phyloP scores from a whole-genome alignment of 2,888 invertebrate species.

The Chymomyza procnemis region DNA sequence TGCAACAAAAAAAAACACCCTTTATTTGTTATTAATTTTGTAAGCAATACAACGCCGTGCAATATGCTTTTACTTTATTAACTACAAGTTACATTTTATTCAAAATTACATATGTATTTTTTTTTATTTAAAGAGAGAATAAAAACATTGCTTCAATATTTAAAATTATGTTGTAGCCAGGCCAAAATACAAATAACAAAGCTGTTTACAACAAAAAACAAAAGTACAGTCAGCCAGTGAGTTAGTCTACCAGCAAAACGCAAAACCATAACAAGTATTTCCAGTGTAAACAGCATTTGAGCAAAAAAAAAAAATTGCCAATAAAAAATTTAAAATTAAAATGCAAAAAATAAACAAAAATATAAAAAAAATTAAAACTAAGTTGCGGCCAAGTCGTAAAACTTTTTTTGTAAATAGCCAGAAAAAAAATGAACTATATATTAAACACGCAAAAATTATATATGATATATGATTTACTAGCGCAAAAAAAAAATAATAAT shows the following conservation, averaged over 20 bases:
- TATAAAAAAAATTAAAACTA: not conserved
- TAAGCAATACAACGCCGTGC: conserved; percentile 48
- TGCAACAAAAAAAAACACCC: too few species aligned
- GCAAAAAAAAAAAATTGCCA: not conserved
- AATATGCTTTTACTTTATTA: conserved; percentile 41
- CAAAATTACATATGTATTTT: conserved; percentile 25
- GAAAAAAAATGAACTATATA: not conserved
- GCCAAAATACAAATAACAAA: not conserved
- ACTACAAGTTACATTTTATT: not conserved
- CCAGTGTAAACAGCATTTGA: not conserved
- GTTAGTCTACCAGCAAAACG: not conserved
- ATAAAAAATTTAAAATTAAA: not conserved
- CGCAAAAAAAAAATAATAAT: not conserved
- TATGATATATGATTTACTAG: not conserved
- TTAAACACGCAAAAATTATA: not conserved
- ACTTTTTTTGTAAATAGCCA: not conserved
- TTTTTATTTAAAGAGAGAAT: too few species aligned
- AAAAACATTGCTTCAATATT: not conserved
- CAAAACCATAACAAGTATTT: not conserved
- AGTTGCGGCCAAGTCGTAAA: not conserved
- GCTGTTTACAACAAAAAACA: not conserved
- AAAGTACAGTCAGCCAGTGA: not conserved
- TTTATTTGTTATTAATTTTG: conserved; percentile 52
- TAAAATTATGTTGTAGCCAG: not conserved
- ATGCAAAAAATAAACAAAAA: not conserved